Conservation (phyloP, 1,140 invertebrate genomes). For the Piezodorus guildinii region DNA sequence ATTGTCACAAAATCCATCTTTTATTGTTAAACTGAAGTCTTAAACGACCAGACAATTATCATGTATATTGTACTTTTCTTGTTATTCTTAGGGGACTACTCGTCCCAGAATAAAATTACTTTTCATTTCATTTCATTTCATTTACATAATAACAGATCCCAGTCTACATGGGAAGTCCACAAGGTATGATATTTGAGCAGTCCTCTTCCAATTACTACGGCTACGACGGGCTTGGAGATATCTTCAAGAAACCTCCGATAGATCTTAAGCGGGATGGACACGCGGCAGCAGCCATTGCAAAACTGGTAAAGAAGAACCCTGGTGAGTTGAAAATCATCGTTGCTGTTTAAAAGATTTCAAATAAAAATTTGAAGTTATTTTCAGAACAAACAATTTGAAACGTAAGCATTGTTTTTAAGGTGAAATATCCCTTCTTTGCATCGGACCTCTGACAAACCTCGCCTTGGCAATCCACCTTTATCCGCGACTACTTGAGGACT, state of each 20-base stretch:
- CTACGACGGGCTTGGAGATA: neutral
- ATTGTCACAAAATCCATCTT: too few relatives aligned
- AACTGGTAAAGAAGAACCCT: neutral
- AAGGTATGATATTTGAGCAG: neutral
- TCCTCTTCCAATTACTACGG: neutral
- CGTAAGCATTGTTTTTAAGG: neutral
- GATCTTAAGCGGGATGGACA: neutral
- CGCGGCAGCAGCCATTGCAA: neutral
- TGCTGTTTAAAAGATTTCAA: too few relatives aligned
- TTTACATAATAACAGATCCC: too few relatives aligned
- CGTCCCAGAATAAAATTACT: too few relatives aligned
- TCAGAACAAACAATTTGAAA: too few relatives aligned
- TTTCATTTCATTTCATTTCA: too few relatives aligned
- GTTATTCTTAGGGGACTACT: too few relatives aligned
- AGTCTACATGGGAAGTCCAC: neutral
- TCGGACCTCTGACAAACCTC: slow-evolving; percentile 9
- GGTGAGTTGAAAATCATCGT: neutral
- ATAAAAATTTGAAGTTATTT: too few relatives aligned
- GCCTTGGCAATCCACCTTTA: slow-evolving; percentile 1
- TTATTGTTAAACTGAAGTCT: too few relatives aligned
- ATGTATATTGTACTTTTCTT: too few relatives aligned
- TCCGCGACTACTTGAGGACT: neutral
- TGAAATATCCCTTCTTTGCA: neutral
- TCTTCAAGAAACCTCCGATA: neutral
- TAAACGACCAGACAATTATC: too few relatives aligned